Base-by-base conservation (phyloP, 92 coral and sea anemone species). In the Porites cylindrica region DNA sequence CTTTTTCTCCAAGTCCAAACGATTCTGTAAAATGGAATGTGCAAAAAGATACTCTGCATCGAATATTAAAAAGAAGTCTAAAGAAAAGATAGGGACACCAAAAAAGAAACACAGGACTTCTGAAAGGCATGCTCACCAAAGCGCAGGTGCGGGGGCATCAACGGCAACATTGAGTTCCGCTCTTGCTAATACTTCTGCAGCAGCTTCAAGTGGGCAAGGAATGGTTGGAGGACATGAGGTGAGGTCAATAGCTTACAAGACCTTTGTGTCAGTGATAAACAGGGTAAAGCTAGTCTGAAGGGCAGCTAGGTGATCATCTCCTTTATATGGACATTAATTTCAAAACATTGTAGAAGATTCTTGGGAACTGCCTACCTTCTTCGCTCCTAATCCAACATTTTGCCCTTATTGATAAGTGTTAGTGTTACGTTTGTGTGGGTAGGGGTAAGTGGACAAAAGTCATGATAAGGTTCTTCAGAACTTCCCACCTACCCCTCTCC, bases 11-110 rank as follows among this genome's bases (percentile, higher is more conserved):
- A 97, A 97, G 88, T 97, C 99, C 43, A 97, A 97, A 83, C 89
- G 99, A 72, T 97, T 97, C 86, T 97, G 99, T 82, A 97, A 97
- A 90, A 96, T 97, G 96, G 99, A 97, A 76, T 97, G 99, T 92
- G 99, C 99, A 7, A 97, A 97, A 85, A 90, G 98, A 83, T 97
- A 97, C 83, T 97, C 99, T n/a, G 99, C 99, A 7, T 97, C 99
- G n/a, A 97, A 97, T 71, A 97, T 97, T 84, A 97, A 97, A 93
- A 97, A 97, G 91, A 95, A 96, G 82, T 94, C 98, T 23, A 97
- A 97, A 56, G 99, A 97, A 66, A 95, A 94, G 82, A 86, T 95
- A 23, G 93, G 96, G 38, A 94, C 98, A 43, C 89, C 99, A 8
- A 97, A 95, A 96, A 97, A 95, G 80, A 97, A 94, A 79, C 97